phyloP scores from a whole-genome alignment of 2,797 vertebrate genomes.

The Falco biarmicus region DNA sequence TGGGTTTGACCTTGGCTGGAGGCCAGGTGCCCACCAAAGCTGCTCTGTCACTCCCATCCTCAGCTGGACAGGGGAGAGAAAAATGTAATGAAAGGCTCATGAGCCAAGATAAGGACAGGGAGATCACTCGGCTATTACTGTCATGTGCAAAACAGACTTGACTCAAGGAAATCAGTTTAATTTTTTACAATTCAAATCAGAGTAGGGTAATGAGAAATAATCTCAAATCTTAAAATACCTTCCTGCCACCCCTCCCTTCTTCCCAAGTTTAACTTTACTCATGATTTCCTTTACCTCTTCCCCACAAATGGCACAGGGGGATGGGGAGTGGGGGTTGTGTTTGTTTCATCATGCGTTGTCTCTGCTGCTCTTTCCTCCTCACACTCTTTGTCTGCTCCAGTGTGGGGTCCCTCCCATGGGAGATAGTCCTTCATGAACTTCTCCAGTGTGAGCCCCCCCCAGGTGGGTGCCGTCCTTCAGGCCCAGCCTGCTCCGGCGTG shows the following conservation, averaged over 20 bases:
- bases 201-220: background rate
- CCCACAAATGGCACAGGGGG: fast-evolving
- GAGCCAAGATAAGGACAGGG: background rate
- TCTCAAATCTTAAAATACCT: background rate
- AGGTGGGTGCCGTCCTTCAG: background rate
- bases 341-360: too few relatives aligned
- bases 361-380: background rate
- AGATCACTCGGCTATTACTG: fast-evolving
- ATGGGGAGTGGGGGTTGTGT: too few relatives aligned
- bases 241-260: background rate
- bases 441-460: background rate
- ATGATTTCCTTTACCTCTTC: background rate
- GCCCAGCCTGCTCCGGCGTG: background rate
- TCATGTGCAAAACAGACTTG: background rate
- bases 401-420: background rate
- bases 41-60: background rate
- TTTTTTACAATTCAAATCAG: background rate
- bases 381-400: background rate
- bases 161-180: background rate
- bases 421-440: too few relatives aligned
- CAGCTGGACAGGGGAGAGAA: background rate
- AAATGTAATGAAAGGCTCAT: fast-evolving
- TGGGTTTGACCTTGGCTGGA: background rate
- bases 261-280: background rate
- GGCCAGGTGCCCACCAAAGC: background rate